Evolutionary conservation across 1,140 invertebrate genomes (phyloP).

Genomic region (Danaus plexippus): DNA sequence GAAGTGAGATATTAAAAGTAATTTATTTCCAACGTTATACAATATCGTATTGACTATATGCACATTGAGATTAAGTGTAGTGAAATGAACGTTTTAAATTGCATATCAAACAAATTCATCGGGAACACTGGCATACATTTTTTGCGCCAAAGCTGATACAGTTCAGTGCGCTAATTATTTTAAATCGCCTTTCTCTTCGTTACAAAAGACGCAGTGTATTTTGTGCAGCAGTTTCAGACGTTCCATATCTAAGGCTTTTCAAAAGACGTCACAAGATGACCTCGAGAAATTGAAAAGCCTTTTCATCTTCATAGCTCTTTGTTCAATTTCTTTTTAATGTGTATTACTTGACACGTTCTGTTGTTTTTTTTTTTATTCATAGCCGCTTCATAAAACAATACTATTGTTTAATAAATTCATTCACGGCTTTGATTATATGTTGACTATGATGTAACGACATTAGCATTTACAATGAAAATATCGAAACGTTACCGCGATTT

Average conservation of each 20-base stretch:
- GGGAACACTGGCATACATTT: constrained; percentile 52
- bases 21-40: too few relatives aligned
- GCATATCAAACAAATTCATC: constrained; percentile 28
- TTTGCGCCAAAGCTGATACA: constrained; percentile 50
- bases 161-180: constrained; percentile 31
- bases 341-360: too few relatives aligned
- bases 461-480: too few relatives aligned
- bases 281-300: constrained; percentile 2
- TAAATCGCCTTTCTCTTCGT: constrained; percentile 23
- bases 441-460: too few relatives aligned
- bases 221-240: constrained; percentile 11
- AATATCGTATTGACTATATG: background rate
- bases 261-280: constrained; percentile 8
- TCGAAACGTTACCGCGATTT: too few relatives aligned
- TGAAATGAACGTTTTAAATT: constrained; percentile 14
- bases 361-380: too few relatives aligned
- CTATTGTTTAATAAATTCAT: too few relatives aligned
- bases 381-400: too few relatives aligned
- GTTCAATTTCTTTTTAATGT: too few relatives aligned
- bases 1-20: too few relatives aligned
- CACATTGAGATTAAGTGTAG: constrained; percentile 9
- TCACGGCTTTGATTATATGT: too few relatives aligned
- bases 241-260: constrained; percentile 11
- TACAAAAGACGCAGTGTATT: constrained; percentile 12
- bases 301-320: too few relatives aligned